Conservation (phyloP, 2,797 vertebrate genomes). For the Micropoecilia bifurca region DNA sequence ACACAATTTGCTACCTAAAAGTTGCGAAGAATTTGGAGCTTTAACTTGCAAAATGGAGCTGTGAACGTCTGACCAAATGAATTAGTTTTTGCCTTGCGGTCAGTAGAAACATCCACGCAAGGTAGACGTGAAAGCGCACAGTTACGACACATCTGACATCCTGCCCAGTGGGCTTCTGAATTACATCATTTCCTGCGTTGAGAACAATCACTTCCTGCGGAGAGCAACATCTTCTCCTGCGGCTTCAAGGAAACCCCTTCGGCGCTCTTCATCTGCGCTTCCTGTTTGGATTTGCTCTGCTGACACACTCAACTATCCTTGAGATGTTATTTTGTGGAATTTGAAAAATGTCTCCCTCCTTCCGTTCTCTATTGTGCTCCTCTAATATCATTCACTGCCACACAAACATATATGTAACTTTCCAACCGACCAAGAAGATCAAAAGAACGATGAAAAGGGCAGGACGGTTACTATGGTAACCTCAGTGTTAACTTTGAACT, state of each 20-base stretch:
- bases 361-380: conserved; percentile 39
- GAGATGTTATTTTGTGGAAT: conserved; percentile 53
- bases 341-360: conserved; percentile 54
- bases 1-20: background rate
- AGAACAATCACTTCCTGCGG: conserved; percentile 49
- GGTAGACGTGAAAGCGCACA: conserved; percentile 31
- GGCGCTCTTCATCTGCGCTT: conserved; percentile 30
- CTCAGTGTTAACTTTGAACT: conserved; percentile 58
- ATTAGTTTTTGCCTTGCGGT: background rate
- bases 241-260: conserved; percentile 28
- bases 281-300: conserved; percentile 47
- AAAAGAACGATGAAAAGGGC: conserved; percentile 60
- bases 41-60: background rate
- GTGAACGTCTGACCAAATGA: background rate
- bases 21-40: background rate
- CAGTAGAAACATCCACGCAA: conserved; percentile 3
- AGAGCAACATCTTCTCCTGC: conserved; percentile 31
- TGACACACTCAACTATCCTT: conserved; percentile 50
- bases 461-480: conserved; percentile 67
- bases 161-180: conserved; percentile 39
- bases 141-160: conserved; percentile 28
- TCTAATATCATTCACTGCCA: conserved; percentile 27
- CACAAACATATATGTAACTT: conserved; percentile 34
- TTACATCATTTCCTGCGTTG: conserved; percentile 58
- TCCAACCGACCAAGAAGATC: conserved; percentile 55